phyloP scores from a whole-genome alignment of 1,140 invertebrate species.

The Frieseomelitta varia region DNA sequence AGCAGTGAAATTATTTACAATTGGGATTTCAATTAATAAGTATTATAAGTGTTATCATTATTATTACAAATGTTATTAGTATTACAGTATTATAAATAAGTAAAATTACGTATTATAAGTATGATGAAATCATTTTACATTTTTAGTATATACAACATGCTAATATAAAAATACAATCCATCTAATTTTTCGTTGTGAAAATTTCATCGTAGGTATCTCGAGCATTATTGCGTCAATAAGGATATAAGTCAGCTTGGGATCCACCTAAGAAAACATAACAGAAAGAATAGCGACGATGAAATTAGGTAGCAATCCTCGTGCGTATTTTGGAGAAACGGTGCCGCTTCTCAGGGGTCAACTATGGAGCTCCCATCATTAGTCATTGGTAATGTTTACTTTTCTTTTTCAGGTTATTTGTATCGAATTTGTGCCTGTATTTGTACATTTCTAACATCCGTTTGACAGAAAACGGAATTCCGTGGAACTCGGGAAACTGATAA shows the following conservation, averaged over 20 bases:
- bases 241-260: conserved; percentile 41
- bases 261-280: conserved; percentile 52
- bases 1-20: no score
- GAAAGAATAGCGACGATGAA: background rate
- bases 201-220: background rate
- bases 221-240: conserved; percentile 38
- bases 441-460: conserved; percentile 24
- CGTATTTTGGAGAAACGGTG: background rate
- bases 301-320: conserved; percentile 13
- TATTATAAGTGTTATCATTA: no score
- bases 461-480: conserved; percentile 59
- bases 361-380: conserved; percentile 56
- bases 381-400: conserved; percentile 63
- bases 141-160: background rate
- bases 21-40: no score
- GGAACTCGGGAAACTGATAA: conserved; percentile 56
- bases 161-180: background rate
- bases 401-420: conserved; percentile 34
- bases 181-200: background rate
- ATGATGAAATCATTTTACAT: background rate
- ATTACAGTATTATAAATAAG: no score
- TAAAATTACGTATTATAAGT: background rate
- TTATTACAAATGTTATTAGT: no score
- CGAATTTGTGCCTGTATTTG: background rate
- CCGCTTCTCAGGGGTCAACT: conserved; percentile 30